phyloP scores from a whole-genome alignment of 2,888 invertebrate genomes.

The Timandra comae region DNA sequence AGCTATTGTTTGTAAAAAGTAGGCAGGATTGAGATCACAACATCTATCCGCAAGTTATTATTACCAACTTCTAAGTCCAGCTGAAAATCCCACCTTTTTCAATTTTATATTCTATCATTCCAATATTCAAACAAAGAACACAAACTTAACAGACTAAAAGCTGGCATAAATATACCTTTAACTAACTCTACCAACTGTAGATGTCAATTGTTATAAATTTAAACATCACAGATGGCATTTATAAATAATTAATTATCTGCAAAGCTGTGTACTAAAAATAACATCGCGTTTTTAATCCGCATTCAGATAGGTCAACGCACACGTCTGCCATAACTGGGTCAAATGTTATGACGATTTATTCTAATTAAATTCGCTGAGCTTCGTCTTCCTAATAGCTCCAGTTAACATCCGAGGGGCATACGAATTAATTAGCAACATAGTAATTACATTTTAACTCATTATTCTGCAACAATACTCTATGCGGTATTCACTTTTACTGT shows the following conservation, averaged over 20 bases:
- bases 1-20: too few species aligned
- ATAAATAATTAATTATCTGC: constrained; percentile 75
- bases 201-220: constrained; percentile 4
- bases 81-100: too few species aligned
- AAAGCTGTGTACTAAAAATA: constrained; percentile 74
- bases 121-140: constrained; percentile 59
- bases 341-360: constrained; percentile 58
- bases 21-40: too few species aligned
- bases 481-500: constrained; percentile 57
- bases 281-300: constrained; percentile 66
- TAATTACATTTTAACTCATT: constrained; percentile 31
- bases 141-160: too few species aligned
- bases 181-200: too few species aligned
- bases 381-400: constrained; percentile 21
- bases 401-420: constrained; percentile 25
- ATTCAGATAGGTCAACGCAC: constrained; percentile 74
- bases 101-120: too few species aligned
- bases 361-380: constrained; percentile 27
- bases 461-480: constrained; percentile 39
- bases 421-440: constrained; percentile 18
- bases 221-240: constrained; percentile 52
- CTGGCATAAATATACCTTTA: too few species aligned
- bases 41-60: too few species aligned
- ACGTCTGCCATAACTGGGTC: constrained; percentile 67
- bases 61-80: too few species aligned